Evolutionary conservation across 2,797 vertebrate species (phyloP).

Genomic region (Eremophila alpestris): DNA sequence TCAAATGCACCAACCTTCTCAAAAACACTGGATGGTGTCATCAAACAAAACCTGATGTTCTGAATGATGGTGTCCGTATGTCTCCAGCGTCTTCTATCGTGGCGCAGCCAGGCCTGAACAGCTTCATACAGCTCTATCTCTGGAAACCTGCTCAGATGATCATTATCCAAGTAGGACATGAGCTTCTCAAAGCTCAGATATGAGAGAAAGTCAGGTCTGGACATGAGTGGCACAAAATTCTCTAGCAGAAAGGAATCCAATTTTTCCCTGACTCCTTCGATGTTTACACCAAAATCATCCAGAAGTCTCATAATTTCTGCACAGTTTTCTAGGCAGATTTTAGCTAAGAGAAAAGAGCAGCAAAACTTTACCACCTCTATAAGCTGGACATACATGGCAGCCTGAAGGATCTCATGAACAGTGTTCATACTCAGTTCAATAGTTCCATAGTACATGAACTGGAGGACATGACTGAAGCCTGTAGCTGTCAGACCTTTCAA

Average conservation of each 20-base stretch:
- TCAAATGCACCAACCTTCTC: slow-evolving; percentile 92
- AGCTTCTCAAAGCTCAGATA: slow-evolving; percentile 98
- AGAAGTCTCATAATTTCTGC: slow-evolving; percentile 98
- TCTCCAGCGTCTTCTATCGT: slow-evolving; percentile 97
- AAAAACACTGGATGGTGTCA: slow-evolving; percentile 96
- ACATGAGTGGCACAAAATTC: slow-evolving; percentile 98
- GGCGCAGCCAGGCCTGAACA: slow-evolving; percentile 95
- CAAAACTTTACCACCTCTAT: slow-evolving; percentile 99
- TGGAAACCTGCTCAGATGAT: slow-evolving; percentile 94
- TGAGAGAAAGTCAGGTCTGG: slow-evolving; percentile 94
- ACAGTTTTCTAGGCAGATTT: slow-evolving; percentile 99
- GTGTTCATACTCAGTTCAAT: slow-evolving; percentile 99
- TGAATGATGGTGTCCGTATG: slow-evolving; percentile 98
- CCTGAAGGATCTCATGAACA: slow-evolving; percentile 97
- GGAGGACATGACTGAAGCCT: slow-evolving; percentile 95
- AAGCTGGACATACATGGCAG: slow-evolving; percentile 98
- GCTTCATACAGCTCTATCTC: slow-evolving; percentile 98
- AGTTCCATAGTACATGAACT: slow-evolving; percentile 99
- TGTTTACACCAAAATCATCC: slow-evolving; percentile 98
- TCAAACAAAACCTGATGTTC: slow-evolving; percentile 98
- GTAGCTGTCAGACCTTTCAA: slow-evolving; percentile 98
- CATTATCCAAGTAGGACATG: slow-evolving; percentile 94
- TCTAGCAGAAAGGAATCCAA: slow-evolving; percentile 94
- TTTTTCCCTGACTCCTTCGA: slow-evolving; percentile 97
- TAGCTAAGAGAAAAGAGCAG: slow-evolving; percentile 97